Conservation (phyloP, 2,797 vertebrate species). For the Vultur gryphus region DNA sequence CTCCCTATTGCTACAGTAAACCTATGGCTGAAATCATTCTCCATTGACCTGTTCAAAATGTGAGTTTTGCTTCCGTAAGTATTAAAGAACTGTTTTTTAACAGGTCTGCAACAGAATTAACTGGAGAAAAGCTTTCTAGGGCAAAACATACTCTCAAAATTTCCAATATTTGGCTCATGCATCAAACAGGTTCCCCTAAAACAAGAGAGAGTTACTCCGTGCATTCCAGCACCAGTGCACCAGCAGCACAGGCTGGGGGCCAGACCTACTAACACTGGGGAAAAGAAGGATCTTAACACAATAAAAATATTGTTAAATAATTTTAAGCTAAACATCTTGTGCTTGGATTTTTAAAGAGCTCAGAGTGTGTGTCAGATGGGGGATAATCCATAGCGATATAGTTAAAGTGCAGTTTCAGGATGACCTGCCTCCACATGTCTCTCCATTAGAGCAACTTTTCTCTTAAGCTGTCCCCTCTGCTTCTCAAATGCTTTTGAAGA, state of each 20-base stretch:
- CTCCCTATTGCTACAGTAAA: not conserved
- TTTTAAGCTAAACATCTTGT: constrained; percentile 63
- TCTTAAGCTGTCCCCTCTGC: constrained; percentile 35
- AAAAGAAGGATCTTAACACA: not conserved
- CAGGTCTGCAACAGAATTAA: not conserved
- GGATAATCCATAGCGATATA: not conserved
- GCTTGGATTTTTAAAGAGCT: constrained; percentile 68
- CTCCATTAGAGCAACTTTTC: constrained; percentile 17
- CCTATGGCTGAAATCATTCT: not conserved
- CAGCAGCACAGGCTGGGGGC: not conserved
- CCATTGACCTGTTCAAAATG: not conserved
- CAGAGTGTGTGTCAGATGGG: constrained; percentile 2
- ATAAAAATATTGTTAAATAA: constrained; percentile 62
- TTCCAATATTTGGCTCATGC: not conserved
- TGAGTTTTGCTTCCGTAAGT: not conserved
- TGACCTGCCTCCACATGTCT: not conserved
- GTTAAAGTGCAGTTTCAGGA: not conserved
- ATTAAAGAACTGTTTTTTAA: not conserved
- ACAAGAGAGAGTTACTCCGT: not conserved
- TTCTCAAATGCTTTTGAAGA: constrained; percentile 19
- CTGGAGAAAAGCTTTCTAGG: not conserved
- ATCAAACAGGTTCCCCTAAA: not conserved
- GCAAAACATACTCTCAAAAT: not conserved
- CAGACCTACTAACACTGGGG: not conserved
- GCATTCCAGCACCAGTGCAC: not conserved